Percentiles rank a stretch among this genome's conserved stretches.
Conservation (phyloP, 2,888 invertebrate species). For the Drosophila tanythrix region DNA sequence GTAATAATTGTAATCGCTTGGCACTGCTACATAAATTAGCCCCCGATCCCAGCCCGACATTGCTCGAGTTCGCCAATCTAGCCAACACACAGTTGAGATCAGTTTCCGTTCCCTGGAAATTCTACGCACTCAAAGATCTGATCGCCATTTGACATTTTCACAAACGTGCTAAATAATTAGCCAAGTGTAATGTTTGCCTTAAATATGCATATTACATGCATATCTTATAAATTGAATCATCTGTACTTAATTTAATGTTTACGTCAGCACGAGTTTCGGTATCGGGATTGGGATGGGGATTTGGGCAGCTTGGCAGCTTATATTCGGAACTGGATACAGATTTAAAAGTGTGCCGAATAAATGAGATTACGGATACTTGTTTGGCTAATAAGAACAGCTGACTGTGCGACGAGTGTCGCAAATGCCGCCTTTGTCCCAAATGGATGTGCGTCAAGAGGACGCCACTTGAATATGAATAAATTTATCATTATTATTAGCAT, state of each 20-base stretch:
- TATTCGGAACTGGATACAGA: conserved; percentile 35
- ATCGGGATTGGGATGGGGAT: conserved; percentile 1
- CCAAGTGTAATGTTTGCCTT: conserved; percentile 16
- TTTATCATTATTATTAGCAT: conserved; percentile 33
- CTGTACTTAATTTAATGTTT: conserved; percentile 29
- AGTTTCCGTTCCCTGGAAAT: conserved; percentile 46
- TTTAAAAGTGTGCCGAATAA: conserved; percentile 61
- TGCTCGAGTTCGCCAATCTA: conserved; percentile 36
- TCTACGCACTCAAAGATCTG: conserved; percentile 44
- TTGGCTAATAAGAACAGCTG: conserved; percentile 15
- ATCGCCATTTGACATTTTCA: conserved; percentile 64
- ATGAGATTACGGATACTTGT: conserved; percentile 15
- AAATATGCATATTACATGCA: conserved; percentile 11
- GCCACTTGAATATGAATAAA: conserved; percentile 34
- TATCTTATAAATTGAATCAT: conserved; percentile 26
- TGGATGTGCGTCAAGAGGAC: conserved; percentile 31
- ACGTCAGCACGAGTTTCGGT: conserved; percentile 50
- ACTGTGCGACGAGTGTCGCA: conserved; percentile 15
- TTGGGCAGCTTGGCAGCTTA: conserved; percentile 16
- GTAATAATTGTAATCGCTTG: conserved; percentile 77
- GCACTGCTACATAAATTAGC: conserved; percentile 55
- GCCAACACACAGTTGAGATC: not conserved
- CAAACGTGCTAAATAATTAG: conserved; percentile 34
- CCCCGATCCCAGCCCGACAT: conserved; percentile 27
- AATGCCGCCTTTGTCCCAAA: conserved; percentile 9